Conservation (phyloP, 1,140 invertebrate genomes). For the Limonius californicus region DNA sequence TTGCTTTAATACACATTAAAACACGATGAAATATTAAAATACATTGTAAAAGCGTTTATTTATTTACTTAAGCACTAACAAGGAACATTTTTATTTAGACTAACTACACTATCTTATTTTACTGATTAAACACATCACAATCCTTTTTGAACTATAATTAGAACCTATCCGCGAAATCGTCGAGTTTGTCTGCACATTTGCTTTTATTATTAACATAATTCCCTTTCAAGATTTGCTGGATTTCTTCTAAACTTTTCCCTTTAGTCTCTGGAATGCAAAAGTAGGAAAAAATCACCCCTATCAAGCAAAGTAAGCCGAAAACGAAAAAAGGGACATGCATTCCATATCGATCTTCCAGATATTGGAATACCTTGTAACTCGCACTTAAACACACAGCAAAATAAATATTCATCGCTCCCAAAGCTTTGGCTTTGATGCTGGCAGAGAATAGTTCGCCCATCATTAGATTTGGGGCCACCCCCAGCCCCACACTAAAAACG, state of each 20-base stretch:
- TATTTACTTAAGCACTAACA: too few species aligned
- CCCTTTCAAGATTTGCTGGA: slow-evolving; percentile 23
- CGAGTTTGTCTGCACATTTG: too few species aligned
- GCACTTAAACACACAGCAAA: slow-evolving; percentile 50
- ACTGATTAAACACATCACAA: too few species aligned
- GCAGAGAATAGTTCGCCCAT: slow-evolving; percentile 32
- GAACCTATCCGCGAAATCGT: too few species aligned
- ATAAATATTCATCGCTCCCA: slow-evolving; percentile 21
- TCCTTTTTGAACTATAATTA: too few species aligned
- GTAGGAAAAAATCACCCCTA: neutral
- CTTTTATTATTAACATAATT: too few species aligned
- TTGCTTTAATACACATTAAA: too few species aligned
- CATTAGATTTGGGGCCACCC: slow-evolving; percentile 22
- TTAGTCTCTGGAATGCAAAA: slow-evolving; percentile 23
- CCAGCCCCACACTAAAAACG: slow-evolving; percentile 19
- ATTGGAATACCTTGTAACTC: neutral
- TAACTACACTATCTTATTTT: too few species aligned
- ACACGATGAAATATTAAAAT: too few species aligned
- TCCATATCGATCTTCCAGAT: neutral
- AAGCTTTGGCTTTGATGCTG: slow-evolving; percentile 27
- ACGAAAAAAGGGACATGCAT: neutral
- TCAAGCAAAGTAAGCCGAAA: slow-evolving; percentile 6
- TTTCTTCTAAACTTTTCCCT: slow-evolving; percentile 28
- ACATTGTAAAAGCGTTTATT: too few species aligned
- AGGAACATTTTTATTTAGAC: too few species aligned